Evolutionary conservation across 2,113 vertebrate genomes (phyloP), one percentile per base, ranked within the genome.

Genomic region (Chamaetylas fuelleborni): DNA sequence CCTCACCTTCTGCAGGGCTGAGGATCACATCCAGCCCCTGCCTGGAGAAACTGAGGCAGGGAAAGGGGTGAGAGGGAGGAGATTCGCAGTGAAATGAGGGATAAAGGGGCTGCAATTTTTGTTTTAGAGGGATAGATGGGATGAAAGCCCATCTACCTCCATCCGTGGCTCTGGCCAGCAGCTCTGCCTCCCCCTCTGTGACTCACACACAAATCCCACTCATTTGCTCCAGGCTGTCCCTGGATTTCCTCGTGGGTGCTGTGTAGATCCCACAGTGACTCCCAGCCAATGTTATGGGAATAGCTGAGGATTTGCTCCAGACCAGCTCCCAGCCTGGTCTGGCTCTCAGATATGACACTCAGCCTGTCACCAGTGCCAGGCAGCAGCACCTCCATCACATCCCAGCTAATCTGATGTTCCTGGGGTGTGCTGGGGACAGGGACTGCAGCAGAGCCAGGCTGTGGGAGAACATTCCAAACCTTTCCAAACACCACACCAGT

Each of bases 211-310:
- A 8, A 11, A 29, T 47, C 18, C 34, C 64, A 20, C 73, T 14
- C 33, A 1, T 34, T 17, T 38, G 23, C 67, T 58, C 66, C 34
- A 19, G 42, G 3, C 14, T 6, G 28, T 29, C 76, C n/a, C 50
- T 2, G 2, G 25, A 8, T 50, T 29, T 11, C 6, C 67, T 34
- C 1, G 0, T 25, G 51, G 43, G 1, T 6, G 8, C 50, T 1
- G 1, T 19, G 36, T 29, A 11, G 14, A 53, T 24, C 36, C 85
- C 36, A 8, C n/a, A 22, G 79, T 0, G 3, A 7, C 33, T 60
- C 48, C 73, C 43, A 29, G 60, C 6, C 45, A 0, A 0, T 18
- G 45, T 26, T 13, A 8, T 4, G 28, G 48, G n/a, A 20, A 24
- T 1, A 64, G 23, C 22, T 9, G 58, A 62, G 54, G 17, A 17